Evolutionary conservation across 1,140 invertebrate species (phyloP).

Genomic region (Phocides pigmalion): DNA sequence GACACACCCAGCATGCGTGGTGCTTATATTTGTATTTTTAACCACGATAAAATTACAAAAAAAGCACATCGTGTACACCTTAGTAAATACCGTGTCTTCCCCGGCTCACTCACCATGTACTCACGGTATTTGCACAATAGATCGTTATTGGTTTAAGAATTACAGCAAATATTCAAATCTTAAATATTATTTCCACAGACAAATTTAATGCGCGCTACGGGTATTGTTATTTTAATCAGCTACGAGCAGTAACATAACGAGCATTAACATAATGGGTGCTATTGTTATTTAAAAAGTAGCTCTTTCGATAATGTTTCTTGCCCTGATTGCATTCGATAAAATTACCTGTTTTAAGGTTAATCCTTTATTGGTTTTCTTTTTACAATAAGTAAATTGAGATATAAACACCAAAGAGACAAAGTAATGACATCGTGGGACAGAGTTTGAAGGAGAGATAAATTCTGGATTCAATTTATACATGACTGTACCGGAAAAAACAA

Average conservation of each 20-base stretch:
- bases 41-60: too few relatives aligned
- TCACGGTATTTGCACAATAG: constrained; percentile 7
- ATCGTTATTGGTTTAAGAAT: not conserved
- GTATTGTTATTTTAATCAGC: constrained; percentile 17
- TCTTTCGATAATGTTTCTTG: constrained; percentile 1
- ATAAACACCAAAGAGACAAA: too few relatives aligned
- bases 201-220: not conserved
- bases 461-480: not conserved
- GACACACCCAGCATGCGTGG: too few relatives aligned
- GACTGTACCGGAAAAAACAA: not conserved
- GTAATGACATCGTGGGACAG: too few relatives aligned
- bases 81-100: too few relatives aligned
- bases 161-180: constrained; percentile 20
- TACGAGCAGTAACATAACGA: constrained; percentile 8
- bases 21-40: too few relatives aligned
- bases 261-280: constrained; percentile 3
- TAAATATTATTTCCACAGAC: constrained; percentile 5
- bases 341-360: too few relatives aligned
- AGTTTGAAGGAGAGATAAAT: too few relatives aligned
- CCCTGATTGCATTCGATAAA: not conserved
- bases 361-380: too few relatives aligned
- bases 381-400: too few relatives aligned
- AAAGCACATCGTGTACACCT: too few relatives aligned
- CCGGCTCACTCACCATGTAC: not conserved
- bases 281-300: constrained; percentile 13